These are phyloP conservation scores for Melitaea cinxia DNA, from an alignment of 1,140 invertebrate species.

Conservation along the genomic window DNA sequence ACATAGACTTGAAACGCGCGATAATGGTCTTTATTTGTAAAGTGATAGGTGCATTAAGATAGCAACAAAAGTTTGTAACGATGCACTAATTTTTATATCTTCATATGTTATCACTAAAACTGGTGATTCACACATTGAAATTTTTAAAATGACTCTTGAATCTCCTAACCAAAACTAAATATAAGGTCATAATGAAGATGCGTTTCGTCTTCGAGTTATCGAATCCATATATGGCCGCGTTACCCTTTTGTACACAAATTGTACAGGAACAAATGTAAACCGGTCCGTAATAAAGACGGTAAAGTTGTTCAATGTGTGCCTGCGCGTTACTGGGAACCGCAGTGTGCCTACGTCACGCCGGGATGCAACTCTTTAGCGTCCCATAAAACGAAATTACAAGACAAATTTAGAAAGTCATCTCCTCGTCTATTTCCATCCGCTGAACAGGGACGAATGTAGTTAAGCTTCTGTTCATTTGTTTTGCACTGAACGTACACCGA, in stretches of 20 bases:
- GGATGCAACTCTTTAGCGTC: constrained; percentile 30
- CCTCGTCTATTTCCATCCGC: constrained; percentile 9
- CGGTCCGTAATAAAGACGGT: constrained; percentile 12
- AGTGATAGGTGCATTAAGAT: too few relatives aligned
- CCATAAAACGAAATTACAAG: constrained; percentile 31
- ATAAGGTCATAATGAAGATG: background rate
- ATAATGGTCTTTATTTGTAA: background rate
- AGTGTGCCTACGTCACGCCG: constrained; percentile 2
- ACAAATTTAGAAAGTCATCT: constrained; percentile 28
- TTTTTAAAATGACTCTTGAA: too few relatives aligned
- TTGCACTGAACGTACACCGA: constrained; percentile 19
- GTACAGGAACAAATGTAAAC: constrained; percentile 11
- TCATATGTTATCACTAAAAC: background rate
- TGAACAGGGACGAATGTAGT: constrained; percentile 15
- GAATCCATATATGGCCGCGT: background rate
- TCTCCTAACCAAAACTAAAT: background rate
- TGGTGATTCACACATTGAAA: background rate
- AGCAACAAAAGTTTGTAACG: background rate
- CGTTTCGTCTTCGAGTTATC: background rate
- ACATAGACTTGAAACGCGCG: background rate
- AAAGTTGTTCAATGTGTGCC: constrained; percentile 2
- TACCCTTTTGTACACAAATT: background rate
- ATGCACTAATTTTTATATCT: background rate
- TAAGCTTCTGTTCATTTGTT: constrained; percentile 18
- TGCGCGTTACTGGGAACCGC: background rate